Percentiles rank a stretch among this genome's conserved stretches.
phyloP scores from a whole-genome alignment of 2,888 invertebrate species.

The Drosophila histrio region DNA sequence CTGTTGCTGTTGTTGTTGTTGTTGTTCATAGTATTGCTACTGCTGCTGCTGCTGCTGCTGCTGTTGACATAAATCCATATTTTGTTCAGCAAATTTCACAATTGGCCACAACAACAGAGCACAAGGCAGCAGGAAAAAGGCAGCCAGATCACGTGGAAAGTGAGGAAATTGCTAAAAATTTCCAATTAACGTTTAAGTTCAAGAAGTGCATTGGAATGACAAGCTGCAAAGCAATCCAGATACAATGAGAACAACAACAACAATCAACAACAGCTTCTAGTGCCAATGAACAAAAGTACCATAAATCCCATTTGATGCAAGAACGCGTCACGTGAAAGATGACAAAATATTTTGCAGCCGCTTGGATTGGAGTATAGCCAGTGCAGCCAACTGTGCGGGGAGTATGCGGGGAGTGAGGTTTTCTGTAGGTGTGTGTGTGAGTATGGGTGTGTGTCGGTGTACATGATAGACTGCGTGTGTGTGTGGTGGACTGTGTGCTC shows the following conservation, averaged over 20 bases:
- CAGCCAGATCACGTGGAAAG: slow-evolving; percentile 43
- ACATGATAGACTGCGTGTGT: slow-evolving; percentile 6
- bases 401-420: too few species aligned
- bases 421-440: slow-evolving; percentile 13
- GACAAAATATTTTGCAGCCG: slow-evolving; percentile 64
- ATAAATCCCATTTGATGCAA: slow-evolving; percentile 69
- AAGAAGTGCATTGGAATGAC: slow-evolving; percentile 38
- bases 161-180: slow-evolving; percentile 69
- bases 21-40: slow-evolving; percentile 10
- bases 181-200: slow-evolving; percentile 74
- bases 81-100: slow-evolving; percentile 73
- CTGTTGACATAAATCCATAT: slow-evolving; percentile 78
- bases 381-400: slow-evolving; percentile 30
- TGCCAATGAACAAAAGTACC: slow-evolving; percentile 43
- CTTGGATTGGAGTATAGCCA: slow-evolving; percentile 9
- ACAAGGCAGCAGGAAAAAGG: slow-evolving; percentile 4
- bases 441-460: slow-evolving; percentile 3
- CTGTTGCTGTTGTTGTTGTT: slow-evolving; percentile 5
- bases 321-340: slow-evolving; percentile 59
- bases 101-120: slow-evolving; percentile 54
- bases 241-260: background rate
- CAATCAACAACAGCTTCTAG: slow-evolving; percentile 18
- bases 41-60: slow-evolving; percentile 27
- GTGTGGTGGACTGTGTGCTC: slow-evolving; percentile 21
- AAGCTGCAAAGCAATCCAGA: slow-evolving; percentile 8